Percentiles rank a stretch among this genome's conserved stretches.
Conservation (phyloP, 2,797 vertebrate genomes). For the Mus spretus region DNA sequence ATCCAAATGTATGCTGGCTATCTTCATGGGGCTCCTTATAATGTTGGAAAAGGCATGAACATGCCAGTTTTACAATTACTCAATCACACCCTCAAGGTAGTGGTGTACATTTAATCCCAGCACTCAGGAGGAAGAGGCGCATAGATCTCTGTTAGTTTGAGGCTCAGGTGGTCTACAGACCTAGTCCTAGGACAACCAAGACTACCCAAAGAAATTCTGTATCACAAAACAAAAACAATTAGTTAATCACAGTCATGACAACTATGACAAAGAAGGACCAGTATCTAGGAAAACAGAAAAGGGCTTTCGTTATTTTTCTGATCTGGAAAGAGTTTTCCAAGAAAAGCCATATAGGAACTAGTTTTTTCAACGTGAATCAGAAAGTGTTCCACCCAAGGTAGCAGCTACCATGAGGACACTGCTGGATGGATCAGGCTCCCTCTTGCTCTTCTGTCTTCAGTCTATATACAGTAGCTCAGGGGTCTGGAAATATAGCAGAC, state of each 20-base stretch:
- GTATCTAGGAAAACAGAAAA: neutral
- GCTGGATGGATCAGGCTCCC: fast-evolving
- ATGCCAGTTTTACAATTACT: neutral
- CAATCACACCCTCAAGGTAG: neutral
- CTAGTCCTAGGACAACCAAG: neutral
- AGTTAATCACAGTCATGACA: neutral
- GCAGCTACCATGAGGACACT: neutral
- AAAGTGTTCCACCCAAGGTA: neutral
- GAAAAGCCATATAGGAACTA: neutral
- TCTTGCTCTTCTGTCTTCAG: neutral
- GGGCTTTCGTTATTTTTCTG: neutral
- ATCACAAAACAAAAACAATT: neutral
- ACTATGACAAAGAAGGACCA: neutral
- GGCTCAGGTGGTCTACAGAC: neutral
- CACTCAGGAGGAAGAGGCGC: neutral
- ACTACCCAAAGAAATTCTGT: neutral
- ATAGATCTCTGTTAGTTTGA: neutral
- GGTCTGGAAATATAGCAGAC: neutral
- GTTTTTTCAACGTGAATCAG: neutral
- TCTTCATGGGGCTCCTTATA: neutral
- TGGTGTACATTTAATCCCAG: neutral
- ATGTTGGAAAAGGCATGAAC: neutral
- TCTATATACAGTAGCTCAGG: neutral
- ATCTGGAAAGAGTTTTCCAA: neutral
- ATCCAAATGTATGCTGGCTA: neutral